A percentile compares a stretch with the other conserved stretches of the same genome.
These are phyloP conservation scores for Callithrix jacchus DNA, from an alignment of 2,113 vertebrate species.

Conservation along the genomic window DNA sequence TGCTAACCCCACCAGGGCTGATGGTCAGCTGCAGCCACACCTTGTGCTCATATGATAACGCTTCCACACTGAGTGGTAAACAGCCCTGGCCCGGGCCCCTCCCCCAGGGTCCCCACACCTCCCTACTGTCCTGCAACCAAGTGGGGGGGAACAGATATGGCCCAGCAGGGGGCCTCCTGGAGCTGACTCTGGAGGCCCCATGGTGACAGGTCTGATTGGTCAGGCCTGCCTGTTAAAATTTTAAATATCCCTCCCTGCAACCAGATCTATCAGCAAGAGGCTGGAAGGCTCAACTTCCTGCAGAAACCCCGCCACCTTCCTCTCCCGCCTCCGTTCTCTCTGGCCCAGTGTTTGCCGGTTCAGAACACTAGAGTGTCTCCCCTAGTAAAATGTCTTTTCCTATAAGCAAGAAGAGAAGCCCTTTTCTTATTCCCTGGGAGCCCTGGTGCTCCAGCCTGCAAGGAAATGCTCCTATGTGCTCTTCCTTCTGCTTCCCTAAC, in stretches of 20 bases:
- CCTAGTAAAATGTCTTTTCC: neutral
- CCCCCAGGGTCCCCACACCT: neutral
- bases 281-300: neutral
- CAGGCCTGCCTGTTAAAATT: neutral
- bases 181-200: neutral
- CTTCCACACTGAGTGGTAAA: neutral
- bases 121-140: neutral
- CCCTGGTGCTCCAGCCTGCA: neutral
- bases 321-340: neutral
- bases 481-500: neutral
- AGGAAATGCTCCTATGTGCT: neutral
- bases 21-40: neutral
- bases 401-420: neutral
- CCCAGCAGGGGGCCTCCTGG: slow-evolving; percentile 38
- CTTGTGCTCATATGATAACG: neutral
- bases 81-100: neutral
- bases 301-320: neutral
- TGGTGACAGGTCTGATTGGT: neutral
- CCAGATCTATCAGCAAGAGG: neutral
- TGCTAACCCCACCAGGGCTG: neutral
- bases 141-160: neutral
- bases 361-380: neutral
- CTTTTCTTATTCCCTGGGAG: neutral
- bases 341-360: neutral
- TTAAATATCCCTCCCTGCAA: neutral